Conservation (phyloP, 1,140 invertebrate species). For the Leptinotarsa defecta region DNA sequence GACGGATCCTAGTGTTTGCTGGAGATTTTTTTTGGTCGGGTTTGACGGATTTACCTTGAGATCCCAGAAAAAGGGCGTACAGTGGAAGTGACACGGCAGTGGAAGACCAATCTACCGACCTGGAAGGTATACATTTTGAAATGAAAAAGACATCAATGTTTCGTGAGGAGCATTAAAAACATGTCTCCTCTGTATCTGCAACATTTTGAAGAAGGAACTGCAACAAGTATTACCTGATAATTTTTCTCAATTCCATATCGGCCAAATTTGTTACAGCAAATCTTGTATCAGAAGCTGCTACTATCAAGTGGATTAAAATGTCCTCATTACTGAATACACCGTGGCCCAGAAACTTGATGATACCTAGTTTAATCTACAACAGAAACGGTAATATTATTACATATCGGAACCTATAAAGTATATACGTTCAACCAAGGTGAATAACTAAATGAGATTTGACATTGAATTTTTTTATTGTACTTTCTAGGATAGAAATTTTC, state of each 20-base stretch:
- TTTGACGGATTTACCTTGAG: conserved; percentile 63
- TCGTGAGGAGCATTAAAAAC: too few species aligned
- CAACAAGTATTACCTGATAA: conserved; percentile 64
- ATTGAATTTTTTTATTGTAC: too few species aligned
- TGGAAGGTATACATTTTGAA: conserved; percentile 46
- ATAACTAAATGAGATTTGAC: too few species aligned
- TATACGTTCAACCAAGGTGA: too few species aligned
- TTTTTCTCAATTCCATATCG: conserved; percentile 74
- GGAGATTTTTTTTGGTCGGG: conserved; percentile 71
- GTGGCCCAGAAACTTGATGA: conserved; percentile 80
- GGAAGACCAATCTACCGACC: conserved; percentile 77
- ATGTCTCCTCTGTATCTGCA: not conserved
- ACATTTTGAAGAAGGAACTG: not conserved
- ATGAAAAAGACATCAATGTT: too few species aligned
- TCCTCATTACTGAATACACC: conserved; percentile 78
- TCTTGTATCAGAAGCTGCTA: conserved; percentile 85
- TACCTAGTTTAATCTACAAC: conserved; percentile 72
- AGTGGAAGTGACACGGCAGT: conserved; percentile 71
- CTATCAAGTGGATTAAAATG: conserved; percentile 76
- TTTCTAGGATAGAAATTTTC: not conserved
- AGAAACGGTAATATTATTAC: not conserved
- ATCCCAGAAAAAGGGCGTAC: conserved; percentile 79
- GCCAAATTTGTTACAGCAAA: conserved; percentile 80
- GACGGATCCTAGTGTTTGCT: conserved; percentile 77
- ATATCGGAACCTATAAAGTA: too few species aligned